phyloP scores from a whole-genome alignment of 1,140 invertebrate genomes.

The Brachionus koreanus region DNA sequence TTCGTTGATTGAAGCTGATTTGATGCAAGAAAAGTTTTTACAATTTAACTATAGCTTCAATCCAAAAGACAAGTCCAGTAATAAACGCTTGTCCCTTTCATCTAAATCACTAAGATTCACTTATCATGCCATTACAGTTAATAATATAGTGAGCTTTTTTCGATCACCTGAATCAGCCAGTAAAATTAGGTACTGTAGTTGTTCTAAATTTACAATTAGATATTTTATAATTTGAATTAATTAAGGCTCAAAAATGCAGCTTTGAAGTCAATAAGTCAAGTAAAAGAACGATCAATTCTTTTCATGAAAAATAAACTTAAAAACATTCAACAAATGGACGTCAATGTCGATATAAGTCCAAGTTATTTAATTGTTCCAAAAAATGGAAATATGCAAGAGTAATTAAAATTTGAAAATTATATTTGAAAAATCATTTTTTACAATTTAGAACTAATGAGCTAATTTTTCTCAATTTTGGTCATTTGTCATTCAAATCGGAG shows the following conservation, averaged over 20 bases:
- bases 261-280: not conserved
- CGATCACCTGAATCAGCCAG: not conserved
- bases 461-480: constrained; percentile 34
- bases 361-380: constrained; percentile 27
- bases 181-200: not conserved
- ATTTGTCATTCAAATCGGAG: constrained; percentile 23
- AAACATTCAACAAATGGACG: constrained; percentile 30
- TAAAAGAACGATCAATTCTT: constrained; percentile 13
- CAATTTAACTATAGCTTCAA: constrained; percentile 24
- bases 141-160: constrained; percentile 42
- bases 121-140: constrained; percentile 38
- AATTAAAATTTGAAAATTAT: not conserved
- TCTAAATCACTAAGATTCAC: constrained; percentile 22
- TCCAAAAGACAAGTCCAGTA: not conserved
- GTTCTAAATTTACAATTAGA: not conserved
- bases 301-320: constrained; percentile 25
- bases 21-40: constrained; percentile 2
- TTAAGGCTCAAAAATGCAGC: constrained; percentile 32
- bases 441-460: not conserved
- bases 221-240: not conserved
- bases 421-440: too few relatives aligned
- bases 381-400: not conserved
- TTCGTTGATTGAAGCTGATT: constrained; percentile 2
- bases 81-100: not conserved
- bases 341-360: constrained; percentile 20